Conservation (phyloP, 2,113 vertebrate genomes). For the Leucopternis melanops region DNA sequence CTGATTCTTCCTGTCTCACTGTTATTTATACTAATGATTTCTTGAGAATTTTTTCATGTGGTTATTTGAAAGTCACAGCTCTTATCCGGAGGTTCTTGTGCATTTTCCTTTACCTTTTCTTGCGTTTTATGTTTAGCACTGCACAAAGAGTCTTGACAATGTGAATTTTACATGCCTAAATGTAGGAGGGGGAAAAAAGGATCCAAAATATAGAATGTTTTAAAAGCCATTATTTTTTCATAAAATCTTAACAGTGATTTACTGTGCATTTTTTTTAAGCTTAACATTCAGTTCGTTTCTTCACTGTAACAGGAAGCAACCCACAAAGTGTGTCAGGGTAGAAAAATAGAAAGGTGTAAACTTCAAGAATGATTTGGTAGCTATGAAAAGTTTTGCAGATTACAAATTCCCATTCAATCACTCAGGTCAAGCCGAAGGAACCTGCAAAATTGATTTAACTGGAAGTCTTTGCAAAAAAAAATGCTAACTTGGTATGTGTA, state of each 20-base stretch:
- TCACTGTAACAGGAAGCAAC: not conserved
- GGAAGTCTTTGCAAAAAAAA: not conserved
- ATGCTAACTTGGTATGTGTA: not conserved
- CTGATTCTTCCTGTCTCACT: not conserved
- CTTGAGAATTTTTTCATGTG: not conserved
- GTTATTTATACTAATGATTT: not conserved
- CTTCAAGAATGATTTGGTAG: not conserved
- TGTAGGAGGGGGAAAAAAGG: not conserved
- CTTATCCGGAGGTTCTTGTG: not conserved
- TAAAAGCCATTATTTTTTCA: not conserved
- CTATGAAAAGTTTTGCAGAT: not conserved
- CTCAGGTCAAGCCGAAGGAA: not conserved
- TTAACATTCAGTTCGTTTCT: not conserved
- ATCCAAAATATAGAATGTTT: not conserved
- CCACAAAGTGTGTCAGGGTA: not conserved
- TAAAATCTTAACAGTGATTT: not conserved
- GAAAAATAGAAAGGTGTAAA: not conserved
- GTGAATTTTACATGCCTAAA: not conserved
- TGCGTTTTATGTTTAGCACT: not conserved
- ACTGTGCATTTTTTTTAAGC: not conserved
- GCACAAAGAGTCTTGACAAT: not conserved
- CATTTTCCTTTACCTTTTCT: not conserved
- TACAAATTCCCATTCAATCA: not conserved
- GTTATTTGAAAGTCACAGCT: not conserved
- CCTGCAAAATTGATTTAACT: not conserved